Evolutionary conservation across 2,888 invertebrate genomes (phyloP).

Genomic region (Encarsia formosa): DNA sequence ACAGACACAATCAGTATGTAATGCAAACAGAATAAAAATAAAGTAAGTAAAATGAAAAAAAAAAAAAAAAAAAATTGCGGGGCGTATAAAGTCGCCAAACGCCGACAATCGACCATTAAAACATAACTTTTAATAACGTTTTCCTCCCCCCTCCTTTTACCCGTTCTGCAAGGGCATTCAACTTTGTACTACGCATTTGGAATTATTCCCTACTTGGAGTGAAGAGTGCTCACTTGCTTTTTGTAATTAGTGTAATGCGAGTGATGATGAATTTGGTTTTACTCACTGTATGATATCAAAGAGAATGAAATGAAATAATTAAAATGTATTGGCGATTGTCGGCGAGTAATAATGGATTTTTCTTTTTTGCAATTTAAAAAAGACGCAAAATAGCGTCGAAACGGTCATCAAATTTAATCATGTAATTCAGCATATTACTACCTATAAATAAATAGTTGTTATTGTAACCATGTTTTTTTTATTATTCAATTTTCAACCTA

Average conservation of each 20-base stretch:
- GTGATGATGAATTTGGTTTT: not conserved
- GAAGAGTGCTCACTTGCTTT: too few relatives aligned
- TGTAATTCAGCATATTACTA: constrained; percentile 53
- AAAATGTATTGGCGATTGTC: constrained; percentile 29
- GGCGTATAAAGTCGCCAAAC: too few relatives aligned
- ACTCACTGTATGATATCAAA: not conserved
- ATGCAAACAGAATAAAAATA: not conserved
- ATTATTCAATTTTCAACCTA: too few relatives aligned
- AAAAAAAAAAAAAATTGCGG: too few relatives aligned
- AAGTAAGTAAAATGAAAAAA: too few relatives aligned
- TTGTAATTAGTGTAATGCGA: too few relatives aligned
- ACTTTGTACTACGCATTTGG: too few relatives aligned
- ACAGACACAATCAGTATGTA: not conserved
- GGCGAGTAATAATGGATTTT: constrained; percentile 22
- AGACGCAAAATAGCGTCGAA: constrained; percentile 49
- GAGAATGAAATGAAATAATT: not conserved
- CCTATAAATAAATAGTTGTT: constrained; percentile 53
- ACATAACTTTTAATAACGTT: too few relatives aligned
- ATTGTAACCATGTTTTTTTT: too few relatives aligned
- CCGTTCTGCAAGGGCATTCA: too few relatives aligned
- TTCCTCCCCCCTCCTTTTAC: too few relatives aligned
- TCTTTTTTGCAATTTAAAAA: constrained; percentile 23
- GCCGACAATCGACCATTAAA: constrained; percentile 27
- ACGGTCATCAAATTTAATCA: constrained; percentile 47
- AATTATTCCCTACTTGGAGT: too few relatives aligned